Evolutionary conservation across 2,888 invertebrate species (phyloP).

Genomic region (Nymphalis urticae): DNA sequence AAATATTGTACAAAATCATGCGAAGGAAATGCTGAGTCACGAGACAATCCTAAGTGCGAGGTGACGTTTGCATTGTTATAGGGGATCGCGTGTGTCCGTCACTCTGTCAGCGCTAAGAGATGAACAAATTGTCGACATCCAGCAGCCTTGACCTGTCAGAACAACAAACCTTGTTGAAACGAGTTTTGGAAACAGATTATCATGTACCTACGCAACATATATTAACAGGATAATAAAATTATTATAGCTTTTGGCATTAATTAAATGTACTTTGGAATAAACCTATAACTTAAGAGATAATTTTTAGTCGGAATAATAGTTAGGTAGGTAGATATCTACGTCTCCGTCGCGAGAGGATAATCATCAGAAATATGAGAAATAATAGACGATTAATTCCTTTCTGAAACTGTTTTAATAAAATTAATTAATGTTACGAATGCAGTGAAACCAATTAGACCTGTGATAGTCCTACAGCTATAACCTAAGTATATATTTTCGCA

Average conservation of each 20-base stretch:
- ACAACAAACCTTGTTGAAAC: constrained; percentile 37
- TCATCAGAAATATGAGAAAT: too few relatives aligned
- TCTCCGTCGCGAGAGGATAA: too few relatives aligned
- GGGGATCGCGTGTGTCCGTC: constrained; percentile 41
- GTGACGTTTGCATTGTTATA: constrained; percentile 36
- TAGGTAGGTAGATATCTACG: too few relatives aligned
- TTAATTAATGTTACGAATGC: too few relatives aligned
- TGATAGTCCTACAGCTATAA: too few relatives aligned
- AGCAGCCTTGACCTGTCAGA: constrained; percentile 48
- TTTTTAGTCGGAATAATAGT: too few relatives aligned
- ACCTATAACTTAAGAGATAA: too few relatives aligned
- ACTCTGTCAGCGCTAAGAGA: constrained; percentile 39
- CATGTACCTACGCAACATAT: constrained; percentile 20
- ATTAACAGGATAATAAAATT: constrained; percentile 34
- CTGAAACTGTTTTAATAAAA: too few relatives aligned
- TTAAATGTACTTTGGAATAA: not conserved
- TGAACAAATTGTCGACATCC: constrained; percentile 47
- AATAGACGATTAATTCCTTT: too few relatives aligned
- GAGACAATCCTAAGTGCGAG: constrained; percentile 20
- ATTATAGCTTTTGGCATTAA: constrained; percentile 12
- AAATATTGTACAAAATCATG: not conserved
- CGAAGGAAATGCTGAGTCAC: constrained; percentile 15
- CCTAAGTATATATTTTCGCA: too few relatives aligned
- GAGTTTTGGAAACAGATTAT: constrained; percentile 34
- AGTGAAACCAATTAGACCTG: too few relatives aligned